A percentile compares a stretch with the other conserved stretches of the same genome.
Evolutionary conservation across 1,140 invertebrate genomes (phyloP).

Genomic region (Plutomurus gul): DNA sequence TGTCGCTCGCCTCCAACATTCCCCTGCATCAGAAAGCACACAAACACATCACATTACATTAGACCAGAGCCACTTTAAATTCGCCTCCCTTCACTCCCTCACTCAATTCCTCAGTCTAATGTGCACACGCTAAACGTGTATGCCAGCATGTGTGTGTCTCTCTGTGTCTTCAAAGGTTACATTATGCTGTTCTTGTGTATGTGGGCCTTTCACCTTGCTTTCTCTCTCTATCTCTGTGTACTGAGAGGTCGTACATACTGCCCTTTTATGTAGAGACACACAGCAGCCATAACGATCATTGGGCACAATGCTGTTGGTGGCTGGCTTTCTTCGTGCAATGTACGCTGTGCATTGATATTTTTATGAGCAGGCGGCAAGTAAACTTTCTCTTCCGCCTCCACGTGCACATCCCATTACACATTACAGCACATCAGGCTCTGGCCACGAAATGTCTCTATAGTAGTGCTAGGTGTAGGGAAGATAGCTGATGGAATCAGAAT

Average conservation of each 20-base stretch:
- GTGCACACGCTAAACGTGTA: not conserved
- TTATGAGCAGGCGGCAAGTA: not conserved
- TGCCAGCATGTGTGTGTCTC: not conserved
- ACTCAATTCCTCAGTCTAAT: not conserved
- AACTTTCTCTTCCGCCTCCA: constrained; percentile 10
- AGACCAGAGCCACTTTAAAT: not conserved
- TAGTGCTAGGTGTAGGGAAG: too few species aligned
- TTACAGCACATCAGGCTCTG: too few species aligned
- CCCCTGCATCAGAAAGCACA: not conserved
- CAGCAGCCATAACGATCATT: too few species aligned
- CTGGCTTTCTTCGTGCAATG: not conserved
- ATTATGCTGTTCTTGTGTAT: not conserved
- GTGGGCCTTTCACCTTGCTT: not conserved
- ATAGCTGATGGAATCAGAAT: not conserved
- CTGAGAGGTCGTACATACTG: not conserved
- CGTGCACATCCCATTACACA: constrained; percentile 6
- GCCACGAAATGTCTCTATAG: too few species aligned
- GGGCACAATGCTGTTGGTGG: too few species aligned
- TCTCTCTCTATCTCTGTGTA: not conserved
- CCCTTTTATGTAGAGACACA: not conserved
- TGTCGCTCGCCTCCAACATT: not conserved
- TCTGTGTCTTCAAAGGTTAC: not conserved
- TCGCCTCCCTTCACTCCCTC: not conserved
- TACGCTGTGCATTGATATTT: not conserved
- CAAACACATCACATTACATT: not conserved